Base-by-base conservation (phyloP, 2,888 invertebrate genomes). In the Heliconius ismenius region DNA sequence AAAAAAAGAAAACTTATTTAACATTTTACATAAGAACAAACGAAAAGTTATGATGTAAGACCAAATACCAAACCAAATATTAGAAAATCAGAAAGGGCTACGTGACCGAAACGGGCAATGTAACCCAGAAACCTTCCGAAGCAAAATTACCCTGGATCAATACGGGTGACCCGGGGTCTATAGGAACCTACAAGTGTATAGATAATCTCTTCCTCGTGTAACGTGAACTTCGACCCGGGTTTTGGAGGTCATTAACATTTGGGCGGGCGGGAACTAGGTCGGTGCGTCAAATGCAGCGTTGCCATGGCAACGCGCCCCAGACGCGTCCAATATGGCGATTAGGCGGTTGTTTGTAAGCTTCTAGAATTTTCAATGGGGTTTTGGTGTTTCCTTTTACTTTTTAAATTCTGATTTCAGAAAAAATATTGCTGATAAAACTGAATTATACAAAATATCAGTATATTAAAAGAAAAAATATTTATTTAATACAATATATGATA, bases 231-330 rank as follows among this genome's bases (percentile, higher is more conserved):
- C 93, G 93, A 92, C 93, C 93, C 89, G 91, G 91, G 90, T 91
- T 93, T 94, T 94, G 92, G 93, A 93, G 93, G 93, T 94, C 93
- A 94, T 94, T 94, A 94, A 94, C 93, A 94, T 94, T 94, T 93
- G 89, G 88, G 86, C 86, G 88, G 90, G 89, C 83, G 87, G 85
- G 84, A 91, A 91, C 86, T 93, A 83, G 93, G 93, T 92, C 93
- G 90, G 87, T 90, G 90, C 91, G 91, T 86, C 82, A 83, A 81
- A 83, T 92, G 92, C 92, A 92, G 85, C 88, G 91, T 92, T 86
- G 87, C 83, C 85, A 89, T 91, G 85, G 84, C 83, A 80, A 92
- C 93, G 86, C 85, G 86, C 84, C 86, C 85, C 84, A 86, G 84
- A 88, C 88, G 84, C 82, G 75, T 78, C 74, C 79, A 83, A 81